Evolutionary conservation across 1,140 invertebrate species (phyloP), one percentile per base, ranked within the genome.

Genomic region (Gyrodactylus bullatarudis): DNA sequence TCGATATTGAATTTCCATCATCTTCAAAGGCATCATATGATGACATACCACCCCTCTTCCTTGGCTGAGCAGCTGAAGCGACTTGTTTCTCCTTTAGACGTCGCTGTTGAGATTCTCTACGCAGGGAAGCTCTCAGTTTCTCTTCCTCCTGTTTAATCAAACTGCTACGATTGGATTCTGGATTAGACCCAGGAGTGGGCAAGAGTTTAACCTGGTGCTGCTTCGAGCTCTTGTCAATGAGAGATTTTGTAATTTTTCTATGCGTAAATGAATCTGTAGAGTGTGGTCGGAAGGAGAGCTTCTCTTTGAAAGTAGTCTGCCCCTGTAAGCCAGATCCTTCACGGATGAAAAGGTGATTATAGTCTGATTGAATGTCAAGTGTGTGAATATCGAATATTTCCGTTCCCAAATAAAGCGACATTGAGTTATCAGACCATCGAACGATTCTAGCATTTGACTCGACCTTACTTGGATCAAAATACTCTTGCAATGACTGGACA

Each of bases 181-280:
- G 72, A 26, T 73, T 69, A 20, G 21, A 20, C 16, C 34, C 34
- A 1, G 68, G 19, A 21, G 27, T 20, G 2, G 72, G 72, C 26
- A 73, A 69, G 25, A 73, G 21, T 26, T 73, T 73, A 23, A 73
- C 72, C 20, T 68, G 23, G 34, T 22, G 21, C 8, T 22, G 21
- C 26, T 73, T 73, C 20, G 21, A 23, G 26, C 21, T 73, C 26
- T 73, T 73, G 23, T 73, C 94, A 1, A 93, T 94, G 69, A 97
- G 82, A 0, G 91, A 96, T 80, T 96, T 84, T 0, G 93, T 97
- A 87, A 99, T 94, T 84, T 99, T 97, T 75, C 91, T 85, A 82
- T 98, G 93, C 0, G 93, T 97, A 80, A 95, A 93, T 0, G 90
- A 94, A 77, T 97, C 93, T 0, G 93, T 97, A 0, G 92, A 97